A percentile compares a stretch with the other conserved stretches of the same genome.
Conservation (phyloP, 2,888 invertebrate species). For the Griposia aprilina region DNA sequence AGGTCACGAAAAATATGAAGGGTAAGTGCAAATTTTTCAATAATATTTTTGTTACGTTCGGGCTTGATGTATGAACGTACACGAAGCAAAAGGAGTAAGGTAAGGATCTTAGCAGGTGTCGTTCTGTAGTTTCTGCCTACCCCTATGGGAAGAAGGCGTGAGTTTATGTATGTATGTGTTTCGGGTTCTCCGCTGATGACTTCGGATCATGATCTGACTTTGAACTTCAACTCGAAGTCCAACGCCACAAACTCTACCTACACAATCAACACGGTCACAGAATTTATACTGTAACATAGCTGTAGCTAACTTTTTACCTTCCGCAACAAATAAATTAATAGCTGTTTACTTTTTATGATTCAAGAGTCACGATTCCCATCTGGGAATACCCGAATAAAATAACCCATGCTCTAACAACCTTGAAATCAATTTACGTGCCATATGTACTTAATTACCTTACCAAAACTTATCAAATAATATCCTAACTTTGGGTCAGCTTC, state of each 20-base stretch:
- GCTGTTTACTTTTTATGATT: conserved; percentile 16
- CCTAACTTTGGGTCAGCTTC: not conserved
- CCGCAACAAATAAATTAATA: conserved; percentile 3
- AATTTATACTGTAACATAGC: not conserved
- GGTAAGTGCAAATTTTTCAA: conserved; percentile 73
- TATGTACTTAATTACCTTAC: conserved; percentile 4
- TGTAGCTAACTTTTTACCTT: not conserved
- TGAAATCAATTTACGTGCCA: conserved; percentile 3
- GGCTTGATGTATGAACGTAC: not conserved
- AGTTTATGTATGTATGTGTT: not conserved
- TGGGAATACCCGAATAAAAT: conserved; percentile 16
- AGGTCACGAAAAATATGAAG: conserved; percentile 86
- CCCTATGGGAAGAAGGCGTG: too few species aligned
- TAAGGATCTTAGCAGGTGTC: not conserved
- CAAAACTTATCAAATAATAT: conserved; percentile 1
- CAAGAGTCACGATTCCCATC: conserved; percentile 15
- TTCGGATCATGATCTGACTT: not conserved
- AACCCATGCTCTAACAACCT: conserved; percentile 7
- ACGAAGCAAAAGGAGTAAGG: not conserved
- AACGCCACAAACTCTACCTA: not conserved
- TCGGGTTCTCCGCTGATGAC: not conserved
- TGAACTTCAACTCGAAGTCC: not conserved
- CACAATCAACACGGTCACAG: not conserved
- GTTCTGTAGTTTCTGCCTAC: not conserved
- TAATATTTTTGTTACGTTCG: not conserved